Evolutionary conservation across 2,113 vertebrate genomes (phyloP), one percentile per base, ranked within the genome.

Genomic region (Phylloscopus trochilus): DNA sequence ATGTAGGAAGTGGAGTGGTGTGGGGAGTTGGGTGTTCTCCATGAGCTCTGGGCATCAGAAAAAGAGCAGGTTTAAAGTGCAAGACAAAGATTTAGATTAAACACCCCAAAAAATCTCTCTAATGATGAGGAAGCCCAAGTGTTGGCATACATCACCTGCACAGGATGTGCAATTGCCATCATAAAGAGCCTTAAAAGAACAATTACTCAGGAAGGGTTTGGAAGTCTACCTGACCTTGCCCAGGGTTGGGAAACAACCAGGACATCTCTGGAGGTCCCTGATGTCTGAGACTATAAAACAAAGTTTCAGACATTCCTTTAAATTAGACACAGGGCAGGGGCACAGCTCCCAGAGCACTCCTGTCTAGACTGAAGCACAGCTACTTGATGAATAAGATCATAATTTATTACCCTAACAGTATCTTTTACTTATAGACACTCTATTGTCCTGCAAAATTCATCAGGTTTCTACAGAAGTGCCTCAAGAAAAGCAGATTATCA

Each of bases 221-320:
- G 30, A 44, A 39, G 5, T 11, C 17, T 52, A 62, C 22, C 59
- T 28, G 55, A 53, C 27, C 64, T 47, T 46, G 74, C 13, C 2
- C 2, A 3, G 14, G 10, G 3, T 0, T 69, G 41, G 44, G 63
- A 90, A 77, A 69, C 5, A 15, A 59, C 0, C 3, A 26, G 0
- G 8, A 15, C 11, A 33, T 30, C 70, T 68, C 70, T 76, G 66
- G 53, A 80, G 49, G 7, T 66, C 26, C n/a, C n/a, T 17, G 3
- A 7, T 23, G 30, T 10, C 52, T 7, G 30, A 59, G 26, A 28
- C 60, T n/a, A 68, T 2, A 10, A 75, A 86, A 93, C 19, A 35
- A 51, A 87, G 63, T 27, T 43, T 76, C 70, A 90, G 68, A 70
- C 43, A 59, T 64, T 74, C 56, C 74, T 79, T 70, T 51, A 60